Evolutionary conservation across 2,888 invertebrate genomes (phyloP).

Genomic region (Cheiracanthium punctorium): DNA sequence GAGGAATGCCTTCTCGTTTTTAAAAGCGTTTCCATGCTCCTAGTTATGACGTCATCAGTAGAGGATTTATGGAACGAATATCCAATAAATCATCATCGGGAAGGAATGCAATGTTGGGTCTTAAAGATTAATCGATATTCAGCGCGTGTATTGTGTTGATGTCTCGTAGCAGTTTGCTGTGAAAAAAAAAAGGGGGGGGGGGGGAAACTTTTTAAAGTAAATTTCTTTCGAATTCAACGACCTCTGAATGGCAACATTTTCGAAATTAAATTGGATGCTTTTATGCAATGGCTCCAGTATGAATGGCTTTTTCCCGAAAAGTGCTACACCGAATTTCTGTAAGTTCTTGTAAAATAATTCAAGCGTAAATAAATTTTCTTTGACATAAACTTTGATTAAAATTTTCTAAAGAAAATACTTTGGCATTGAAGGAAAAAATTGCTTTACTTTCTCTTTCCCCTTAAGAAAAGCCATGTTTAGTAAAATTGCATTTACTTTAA

Average conservation of each 20-base stretch:
- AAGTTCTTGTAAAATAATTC: too few species aligned
- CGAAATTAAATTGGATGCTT: neutral
- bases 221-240: neutral
- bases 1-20: neutral
- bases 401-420: too few species aligned
- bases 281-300: too few species aligned
- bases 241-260: neutral
- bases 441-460: too few species aligned
- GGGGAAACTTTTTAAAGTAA: conserved; percentile 6
- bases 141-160: neutral
- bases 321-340: too few species aligned
- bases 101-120: neutral
- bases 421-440: too few species aligned
- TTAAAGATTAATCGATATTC: conserved; percentile 15
- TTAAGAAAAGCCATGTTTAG: too few species aligned
- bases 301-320: too few species aligned
- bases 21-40: conserved; percentile 7
- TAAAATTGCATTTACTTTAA: too few species aligned
- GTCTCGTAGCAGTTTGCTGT: neutral
- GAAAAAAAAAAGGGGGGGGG: too few species aligned
- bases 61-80: neutral
- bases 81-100: neutral
- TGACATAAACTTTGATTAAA: too few species aligned
- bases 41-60: neutral
- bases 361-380: too few species aligned